Evolutionary conservation across 2,113 vertebrate species (phyloP), one percentile per base, ranked within the genome.

Genomic region (Zootoca vivipara): DNA sequence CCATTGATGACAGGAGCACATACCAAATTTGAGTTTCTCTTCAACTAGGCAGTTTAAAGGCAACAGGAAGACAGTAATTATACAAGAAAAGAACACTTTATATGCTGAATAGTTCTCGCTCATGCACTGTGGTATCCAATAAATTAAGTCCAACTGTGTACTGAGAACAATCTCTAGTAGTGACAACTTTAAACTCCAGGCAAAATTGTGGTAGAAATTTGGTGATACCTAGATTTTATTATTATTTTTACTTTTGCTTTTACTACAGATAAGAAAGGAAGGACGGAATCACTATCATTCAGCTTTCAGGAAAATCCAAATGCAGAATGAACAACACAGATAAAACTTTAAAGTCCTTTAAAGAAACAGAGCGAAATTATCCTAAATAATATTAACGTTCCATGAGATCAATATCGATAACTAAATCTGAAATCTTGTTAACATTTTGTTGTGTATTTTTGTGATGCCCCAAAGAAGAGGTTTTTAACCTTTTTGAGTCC

Each of bases 1-100:
- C 38, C 74, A 78, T 35, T 64, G 90, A 84, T 0, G 58, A 93
- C 89, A 90, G 85, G 26, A 93, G 83, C 3, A 69, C 28, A 30
- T 58, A 0, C 90, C 89, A 85, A 72, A 88, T 80, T 88, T 91
- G 13, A 83, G 9, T n/a, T 90, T 89, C 85, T 89, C 79, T 86
- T 90, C 30, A 73, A 69, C 85, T 87, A 89, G 88, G 89, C 83
- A 78, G 72, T 77, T 0, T 1, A 87, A 28, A 80, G 69, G n/a
- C 9, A 88, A 83, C 65, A 3, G 42, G 33, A 87, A 69, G 75
- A 33, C 56, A 64, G 35, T 75, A 77, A 75, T 75, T 26, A 83
- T 46, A 62, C 33, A 85, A 0, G 0, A 73, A 67, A 40, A 89
- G 12, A 79, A 33, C 85, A 2, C 33, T 28, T 80, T 75, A 26